phyloP scores from a whole-genome alignment of 1,140 invertebrate species.

The Platyura marginata region DNA sequence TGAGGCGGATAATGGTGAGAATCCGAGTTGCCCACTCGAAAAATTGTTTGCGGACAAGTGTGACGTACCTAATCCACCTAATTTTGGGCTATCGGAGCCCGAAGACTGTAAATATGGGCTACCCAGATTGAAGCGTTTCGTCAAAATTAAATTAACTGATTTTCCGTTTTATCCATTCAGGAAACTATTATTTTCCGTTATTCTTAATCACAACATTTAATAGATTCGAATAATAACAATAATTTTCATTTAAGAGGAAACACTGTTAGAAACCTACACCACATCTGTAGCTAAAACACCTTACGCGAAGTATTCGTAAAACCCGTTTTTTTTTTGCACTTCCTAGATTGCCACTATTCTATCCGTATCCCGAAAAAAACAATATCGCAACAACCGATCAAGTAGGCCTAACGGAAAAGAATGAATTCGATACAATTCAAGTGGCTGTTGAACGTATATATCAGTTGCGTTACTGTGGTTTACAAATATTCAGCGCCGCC shows the following conservation, averaged over 20 bases:
- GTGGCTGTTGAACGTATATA: not conserved
- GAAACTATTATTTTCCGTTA: no score
- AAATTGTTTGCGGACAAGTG: not conserved
- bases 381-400: constrained; percentile 2
- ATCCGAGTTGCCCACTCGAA: not conserved
- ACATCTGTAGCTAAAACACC: no score
- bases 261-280: no score
- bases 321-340: no score
- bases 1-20: not conserved
- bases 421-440: not conserved
- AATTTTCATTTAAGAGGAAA: no score
- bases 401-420: not conserved
- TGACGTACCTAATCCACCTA: not conserved
- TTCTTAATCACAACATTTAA: no score
- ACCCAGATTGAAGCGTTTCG: constrained; percentile 17
- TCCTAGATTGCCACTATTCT: no score
- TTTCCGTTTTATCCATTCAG: not conserved
- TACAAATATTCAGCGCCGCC: not conserved
- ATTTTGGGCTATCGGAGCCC: constrained; percentile 6
- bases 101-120: constrained; percentile 20
- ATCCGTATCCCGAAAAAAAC: no score
- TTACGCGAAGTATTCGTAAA: no score
- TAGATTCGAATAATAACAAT: no score
- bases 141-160: not conserved
- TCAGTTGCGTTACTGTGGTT: not conserved